phyloP scores from a whole-genome alignment of 2,113 vertebrate genomes.

The Carassius carassius region DNA sequence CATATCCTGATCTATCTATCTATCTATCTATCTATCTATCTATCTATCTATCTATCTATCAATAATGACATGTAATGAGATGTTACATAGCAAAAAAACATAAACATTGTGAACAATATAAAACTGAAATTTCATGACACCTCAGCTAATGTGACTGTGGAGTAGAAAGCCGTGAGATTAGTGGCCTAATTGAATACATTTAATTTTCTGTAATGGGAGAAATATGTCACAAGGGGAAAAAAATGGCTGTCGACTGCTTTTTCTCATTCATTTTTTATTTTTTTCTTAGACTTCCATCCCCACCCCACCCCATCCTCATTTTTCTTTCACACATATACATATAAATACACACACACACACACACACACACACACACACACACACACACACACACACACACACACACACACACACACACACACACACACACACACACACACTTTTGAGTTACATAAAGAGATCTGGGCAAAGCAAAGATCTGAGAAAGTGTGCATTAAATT shows the following conservation, averaged over 20 bases:
- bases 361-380: no score
- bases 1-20: not conserved
- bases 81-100: conserved; percentile 26
- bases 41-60: no score
- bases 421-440: no score
- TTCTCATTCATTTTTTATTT: conserved; percentile 42
- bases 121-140: conserved; percentile 6
- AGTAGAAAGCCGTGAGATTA: conserved; percentile 40
- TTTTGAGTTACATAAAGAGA: conserved; percentile 3
- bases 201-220: conserved; percentile 51
- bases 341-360: no score
- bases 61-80: not conserved
- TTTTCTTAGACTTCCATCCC: not conserved
- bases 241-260: conserved; percentile 42
- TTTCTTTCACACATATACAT: no score
- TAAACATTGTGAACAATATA: conserved; percentile 43
- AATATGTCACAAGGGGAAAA: conserved; percentile 40
- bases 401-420: no score
- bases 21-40: not conserved
- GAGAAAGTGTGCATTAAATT: not conserved
- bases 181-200: conserved; percentile 50
- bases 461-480: not conserved
- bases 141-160: not conserved
- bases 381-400: no score
- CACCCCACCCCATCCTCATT: not conserved